phyloP scores from a whole-genome alignment of 2,888 invertebrate species.

The Marasmarcha lunaedactyla region DNA sequence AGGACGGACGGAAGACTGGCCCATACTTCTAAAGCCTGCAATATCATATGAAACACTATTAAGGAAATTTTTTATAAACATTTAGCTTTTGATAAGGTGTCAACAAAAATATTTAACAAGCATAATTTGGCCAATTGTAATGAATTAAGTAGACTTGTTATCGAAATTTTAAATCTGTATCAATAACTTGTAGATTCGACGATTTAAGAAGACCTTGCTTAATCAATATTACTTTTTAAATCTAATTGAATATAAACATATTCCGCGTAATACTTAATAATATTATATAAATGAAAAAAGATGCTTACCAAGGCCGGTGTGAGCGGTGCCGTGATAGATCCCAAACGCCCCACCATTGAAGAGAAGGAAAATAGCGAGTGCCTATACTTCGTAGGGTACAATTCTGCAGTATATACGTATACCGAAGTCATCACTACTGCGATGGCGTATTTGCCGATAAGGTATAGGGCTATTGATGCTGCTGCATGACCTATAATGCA shows the following conservation, averaged over 20 bases:
- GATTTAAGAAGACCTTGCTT: no score
- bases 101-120: no score
- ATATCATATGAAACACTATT: neutral
- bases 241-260: no score
- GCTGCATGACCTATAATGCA: slow-evolving; percentile 9
- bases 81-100: neutral
- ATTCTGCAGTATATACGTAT: slow-evolving; percentile 74
- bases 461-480: slow-evolving; percentile 52
- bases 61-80: neutral
- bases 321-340: slow-evolving; percentile 75
- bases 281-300: no score
- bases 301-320: slow-evolving; percentile 70
- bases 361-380: slow-evolving; percentile 74
- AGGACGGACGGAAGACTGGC: slow-evolving; percentile 44
- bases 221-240: no score
- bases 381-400: slow-evolving; percentile 74
- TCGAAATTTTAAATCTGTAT: no score
- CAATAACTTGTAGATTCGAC: no score
- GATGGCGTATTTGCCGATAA: slow-evolving; percentile 72
- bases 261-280: no score
- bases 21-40: slow-evolving; percentile 15
- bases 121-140: no score
- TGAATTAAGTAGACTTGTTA: no score
- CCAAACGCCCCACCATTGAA: slow-evolving; percentile 76
- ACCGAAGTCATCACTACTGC: slow-evolving; percentile 70